These are phyloP conservation scores for Elachura formosa DNA, from an alignment of 2,113 vertebrate species.

Conservation along the genomic window DNA sequence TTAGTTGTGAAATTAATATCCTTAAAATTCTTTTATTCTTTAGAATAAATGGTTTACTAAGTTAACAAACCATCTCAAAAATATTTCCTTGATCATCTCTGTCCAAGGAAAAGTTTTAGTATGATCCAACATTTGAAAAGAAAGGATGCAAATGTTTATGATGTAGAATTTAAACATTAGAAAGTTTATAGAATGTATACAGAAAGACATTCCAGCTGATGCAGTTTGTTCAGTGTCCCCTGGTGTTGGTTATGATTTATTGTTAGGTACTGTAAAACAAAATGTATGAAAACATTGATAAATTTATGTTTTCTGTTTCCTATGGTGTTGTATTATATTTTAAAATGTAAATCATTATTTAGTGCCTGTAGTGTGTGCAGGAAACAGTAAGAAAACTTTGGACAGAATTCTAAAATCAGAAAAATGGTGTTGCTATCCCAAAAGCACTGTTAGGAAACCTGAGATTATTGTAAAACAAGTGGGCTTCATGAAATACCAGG, in stretches of 20 bases:
- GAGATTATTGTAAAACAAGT: background rate
- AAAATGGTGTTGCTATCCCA: background rate
- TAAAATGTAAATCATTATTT: background rate
- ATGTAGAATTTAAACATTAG: background rate
- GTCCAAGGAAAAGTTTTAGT: background rate
- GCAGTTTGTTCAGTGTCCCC: background rate
- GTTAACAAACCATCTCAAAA: background rate
- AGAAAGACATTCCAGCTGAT: background rate
- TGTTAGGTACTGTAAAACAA: background rate
- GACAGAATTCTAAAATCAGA: background rate
- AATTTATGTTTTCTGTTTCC: background rate
- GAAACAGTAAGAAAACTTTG: background rate
- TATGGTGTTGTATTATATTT: background rate
- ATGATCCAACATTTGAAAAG: background rate
- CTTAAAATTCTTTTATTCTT: background rate
- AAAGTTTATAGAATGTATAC: background rate
- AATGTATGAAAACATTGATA: background rate
- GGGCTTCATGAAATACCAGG: background rate
- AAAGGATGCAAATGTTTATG: background rate
- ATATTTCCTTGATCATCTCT: background rate
- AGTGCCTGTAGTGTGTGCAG: accelerated
- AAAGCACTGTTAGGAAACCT: background rate
- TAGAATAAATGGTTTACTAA: background rate
- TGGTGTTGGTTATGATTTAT: background rate
- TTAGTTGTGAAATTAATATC: background rate